Base-by-base conservation (phyloP, 2,888 invertebrate genomes). In the Cyclophora albipunctata region DNA sequence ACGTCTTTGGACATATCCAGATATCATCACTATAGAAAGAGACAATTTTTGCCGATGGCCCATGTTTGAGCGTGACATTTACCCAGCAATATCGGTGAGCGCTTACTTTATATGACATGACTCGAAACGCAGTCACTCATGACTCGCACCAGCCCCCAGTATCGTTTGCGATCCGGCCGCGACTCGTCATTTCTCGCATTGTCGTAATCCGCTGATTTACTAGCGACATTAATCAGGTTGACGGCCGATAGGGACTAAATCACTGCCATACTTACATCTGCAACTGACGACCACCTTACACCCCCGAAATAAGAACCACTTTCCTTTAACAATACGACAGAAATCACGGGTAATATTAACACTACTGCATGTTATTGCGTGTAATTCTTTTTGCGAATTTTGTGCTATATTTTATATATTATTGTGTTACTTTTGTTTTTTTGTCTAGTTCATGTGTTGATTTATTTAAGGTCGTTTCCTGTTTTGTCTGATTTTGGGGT, bases 181-280 rank as follows among this genome's bases (percentile, higher is more conserved):
- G 84, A 81, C 85, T 88, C 87, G 87, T 88, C 87, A 88, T 87
- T 87, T 86, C 87, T 86, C 86, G 84, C 85, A 87, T 88, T 88
- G 87, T 87, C 86, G 87, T 88, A 88, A 87, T 88, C 88, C 88
- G 81, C 81, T 88, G 88, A 88, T 88, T 87, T 88, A 88, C 86
- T 84, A 81, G 82, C 83, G 76, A 80, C 87, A 88, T 88, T 87
- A 86, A 88, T 88, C 88, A 88, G 87, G 80, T 81, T 82, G 86
- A 85, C 88, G 85, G 84, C 81, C 86, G 87, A 88, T 88, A 85
- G 86, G 86, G 87, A 83, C 86, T 83, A 86, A 84, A 84, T 85
- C 81, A 84, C 81, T 78, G 74, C 77, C 80, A 76, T 66, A 64
- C 67, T 70, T 71, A 72, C 64, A 65, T 65, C 62, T 76, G 69